Conservation (phyloP, 2,888 invertebrate genomes). For the Cecidostiba fungosa region DNA sequence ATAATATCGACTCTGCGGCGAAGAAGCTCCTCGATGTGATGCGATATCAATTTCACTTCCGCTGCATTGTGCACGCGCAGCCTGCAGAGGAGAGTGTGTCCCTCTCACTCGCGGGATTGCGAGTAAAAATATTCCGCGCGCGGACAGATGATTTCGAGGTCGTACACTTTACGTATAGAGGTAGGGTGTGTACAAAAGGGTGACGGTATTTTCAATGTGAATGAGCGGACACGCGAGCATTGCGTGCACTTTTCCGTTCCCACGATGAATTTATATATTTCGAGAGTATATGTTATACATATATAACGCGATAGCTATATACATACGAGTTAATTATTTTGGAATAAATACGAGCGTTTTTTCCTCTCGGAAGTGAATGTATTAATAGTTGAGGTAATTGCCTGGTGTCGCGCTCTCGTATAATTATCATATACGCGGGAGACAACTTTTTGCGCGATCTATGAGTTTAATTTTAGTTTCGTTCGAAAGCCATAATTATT, state of each 20-base stretch:
- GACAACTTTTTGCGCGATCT: background rate
- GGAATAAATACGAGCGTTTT: background rate
- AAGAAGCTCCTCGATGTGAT: conserved; percentile 19
- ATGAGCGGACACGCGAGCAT: conserved; percentile 15
- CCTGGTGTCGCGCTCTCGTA: background rate
- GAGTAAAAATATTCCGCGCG: background rate
- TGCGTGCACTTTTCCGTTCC: conserved; percentile 39
- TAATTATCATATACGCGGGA: background rate
- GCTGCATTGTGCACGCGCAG: background rate
- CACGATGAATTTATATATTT: conserved; percentile 34
- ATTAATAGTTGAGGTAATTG: background rate
- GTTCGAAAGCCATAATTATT: background rate
- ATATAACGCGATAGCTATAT: background rate
- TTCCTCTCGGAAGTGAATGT: background rate
- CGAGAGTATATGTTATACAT: background rate
- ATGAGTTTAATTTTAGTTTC: background rate
- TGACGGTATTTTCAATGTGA: conserved; percentile 14
- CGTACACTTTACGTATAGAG: background rate
- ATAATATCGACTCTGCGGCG: conserved; percentile 13
- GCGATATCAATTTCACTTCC: conserved; percentile 55
- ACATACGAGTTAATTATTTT: conserved; percentile 21
- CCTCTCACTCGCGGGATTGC: background rate
- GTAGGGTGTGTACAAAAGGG: background rate
- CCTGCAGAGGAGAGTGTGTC: background rate
- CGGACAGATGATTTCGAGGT: conserved; percentile 27